Percentiles rank a stretch among this genome's conserved stretches.
These are phyloP conservation scores for Gallirallus australis DNA, from an alignment of 2,797 vertebrate species.

Conservation along the genomic window DNA sequence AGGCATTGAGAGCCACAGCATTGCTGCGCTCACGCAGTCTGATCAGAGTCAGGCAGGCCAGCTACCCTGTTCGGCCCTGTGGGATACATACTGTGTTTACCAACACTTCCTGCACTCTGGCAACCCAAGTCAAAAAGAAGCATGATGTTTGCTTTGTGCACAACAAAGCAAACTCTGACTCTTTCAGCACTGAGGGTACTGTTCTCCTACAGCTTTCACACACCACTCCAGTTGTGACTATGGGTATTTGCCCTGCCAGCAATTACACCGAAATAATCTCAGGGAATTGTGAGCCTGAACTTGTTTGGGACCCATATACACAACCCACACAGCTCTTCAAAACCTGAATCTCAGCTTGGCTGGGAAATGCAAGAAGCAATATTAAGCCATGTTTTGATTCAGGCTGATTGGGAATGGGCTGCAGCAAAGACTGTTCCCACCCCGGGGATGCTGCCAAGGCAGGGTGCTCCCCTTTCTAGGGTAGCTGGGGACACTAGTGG, in stretches of 20 bases:
- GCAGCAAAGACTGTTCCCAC: background rate
- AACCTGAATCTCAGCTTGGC: background rate
- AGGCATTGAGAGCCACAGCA: background rate
- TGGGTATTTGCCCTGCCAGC: background rate
- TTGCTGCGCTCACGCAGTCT: background rate
- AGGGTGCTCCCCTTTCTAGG: background rate
- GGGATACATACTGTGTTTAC: background rate
- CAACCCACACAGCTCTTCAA: background rate
- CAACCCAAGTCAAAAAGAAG: background rate
- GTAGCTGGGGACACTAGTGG: background rate
- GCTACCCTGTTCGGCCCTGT: background rate
- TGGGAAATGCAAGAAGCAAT: background rate
- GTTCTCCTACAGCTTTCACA: background rate
- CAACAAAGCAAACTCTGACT: background rate
- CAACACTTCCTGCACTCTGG: background rate
- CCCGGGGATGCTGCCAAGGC: background rate
- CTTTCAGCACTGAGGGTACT: background rate
- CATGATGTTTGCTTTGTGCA: background rate
- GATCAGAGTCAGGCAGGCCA: background rate
- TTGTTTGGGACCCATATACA: background rate
- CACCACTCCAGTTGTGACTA: background rate
- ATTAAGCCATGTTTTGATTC: background rate
- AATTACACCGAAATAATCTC: background rate
- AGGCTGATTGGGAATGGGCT: background rate
- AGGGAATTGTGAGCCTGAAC: background rate